Conservation (phyloP, 2,797 vertebrate species). For the Parauchenoglanis ngamensis region DNA sequence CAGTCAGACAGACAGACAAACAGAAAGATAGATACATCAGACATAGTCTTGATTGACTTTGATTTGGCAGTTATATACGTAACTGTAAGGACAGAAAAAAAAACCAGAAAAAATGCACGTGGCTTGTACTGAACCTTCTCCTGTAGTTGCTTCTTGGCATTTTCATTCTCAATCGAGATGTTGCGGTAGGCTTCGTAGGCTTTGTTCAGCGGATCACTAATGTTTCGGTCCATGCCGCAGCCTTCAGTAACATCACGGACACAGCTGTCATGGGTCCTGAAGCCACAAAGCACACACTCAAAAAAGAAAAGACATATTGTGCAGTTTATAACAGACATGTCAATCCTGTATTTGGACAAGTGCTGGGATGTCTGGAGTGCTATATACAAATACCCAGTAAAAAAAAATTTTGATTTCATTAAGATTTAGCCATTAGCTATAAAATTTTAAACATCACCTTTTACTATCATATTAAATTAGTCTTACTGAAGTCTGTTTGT, state of each 20-base stretch:
- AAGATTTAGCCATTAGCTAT: neutral
- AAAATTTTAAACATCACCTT: neutral
- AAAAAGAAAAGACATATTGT: neutral
- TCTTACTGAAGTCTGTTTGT: neutral
- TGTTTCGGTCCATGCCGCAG: slow-evolving; percentile 95
- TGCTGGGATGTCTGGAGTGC: neutral
- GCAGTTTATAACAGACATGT: neutral
- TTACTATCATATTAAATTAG: neutral
- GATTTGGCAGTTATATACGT: neutral
- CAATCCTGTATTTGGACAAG: neutral
- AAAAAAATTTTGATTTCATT: neutral
- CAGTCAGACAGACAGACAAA: neutral
- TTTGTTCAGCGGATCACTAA: slow-evolving; percentile 96
- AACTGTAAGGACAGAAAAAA: neutral
- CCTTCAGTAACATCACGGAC: slow-evolving; percentile 89
- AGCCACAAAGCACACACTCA: slow-evolving; percentile 35
- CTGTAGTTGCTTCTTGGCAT: slow-evolving; percentile 85
- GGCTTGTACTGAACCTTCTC: slow-evolving; percentile 78
- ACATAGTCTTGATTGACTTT: neutral
- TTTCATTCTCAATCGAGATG: slow-evolving; percentile 92
- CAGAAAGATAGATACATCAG: neutral
- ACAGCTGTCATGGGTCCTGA: slow-evolving; percentile 74
- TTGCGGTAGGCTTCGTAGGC: slow-evolving; percentile 96
- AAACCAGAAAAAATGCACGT: neutral
- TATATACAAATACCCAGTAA: neutral